A percentile compares a stretch with the other conserved stretches of the same genome.
These are phyloP conservation scores for Drosophila ezoana DNA, from an alignment of 2,888 invertebrate species.

Conservation along the genomic window DNA sequence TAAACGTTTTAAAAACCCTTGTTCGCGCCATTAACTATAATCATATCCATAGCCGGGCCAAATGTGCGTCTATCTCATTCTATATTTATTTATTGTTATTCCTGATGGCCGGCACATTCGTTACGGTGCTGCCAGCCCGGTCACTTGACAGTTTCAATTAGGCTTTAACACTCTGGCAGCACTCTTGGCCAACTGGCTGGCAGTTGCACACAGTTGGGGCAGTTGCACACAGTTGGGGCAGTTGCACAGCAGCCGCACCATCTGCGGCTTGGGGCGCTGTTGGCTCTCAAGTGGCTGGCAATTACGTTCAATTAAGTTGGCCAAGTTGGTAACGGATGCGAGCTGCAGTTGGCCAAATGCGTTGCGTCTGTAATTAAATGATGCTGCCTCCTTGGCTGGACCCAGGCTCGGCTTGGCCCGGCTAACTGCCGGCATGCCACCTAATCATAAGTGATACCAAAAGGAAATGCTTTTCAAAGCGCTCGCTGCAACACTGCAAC, in stretches of 20 bases:
- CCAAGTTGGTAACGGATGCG: conserved; percentile 77
- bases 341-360: conserved; percentile 69
- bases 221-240: no score
- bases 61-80: conserved; percentile 1
- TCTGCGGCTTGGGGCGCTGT: conserved; percentile 52
- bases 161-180: conserved; percentile 56
- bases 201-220: background rate
- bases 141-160: conserved; percentile 63
- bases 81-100: conserved; percentile 8
- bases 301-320: conserved; percentile 77
- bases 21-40: conserved; percentile 41
- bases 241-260: conserved; percentile 22
- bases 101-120: conserved; percentile 19
- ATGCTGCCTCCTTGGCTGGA: conserved; percentile 42
- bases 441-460: conserved; percentile 79
- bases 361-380: conserved; percentile 71
- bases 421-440: conserved; percentile 70
- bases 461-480: conserved; percentile 72
- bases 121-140: conserved; percentile 33
- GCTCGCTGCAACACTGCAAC: conserved; percentile 20
- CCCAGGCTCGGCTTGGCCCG: conserved; percentile 1
- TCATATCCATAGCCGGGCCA: conserved; percentile 38
- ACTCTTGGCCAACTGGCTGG: conserved; percentile 16
- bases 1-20: conserved; percentile 11
- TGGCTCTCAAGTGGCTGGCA: conserved; percentile 77